Base-by-base conservation (phyloP, 23 tunicate genomes). In the Trididemnum nubilum region DNA sequence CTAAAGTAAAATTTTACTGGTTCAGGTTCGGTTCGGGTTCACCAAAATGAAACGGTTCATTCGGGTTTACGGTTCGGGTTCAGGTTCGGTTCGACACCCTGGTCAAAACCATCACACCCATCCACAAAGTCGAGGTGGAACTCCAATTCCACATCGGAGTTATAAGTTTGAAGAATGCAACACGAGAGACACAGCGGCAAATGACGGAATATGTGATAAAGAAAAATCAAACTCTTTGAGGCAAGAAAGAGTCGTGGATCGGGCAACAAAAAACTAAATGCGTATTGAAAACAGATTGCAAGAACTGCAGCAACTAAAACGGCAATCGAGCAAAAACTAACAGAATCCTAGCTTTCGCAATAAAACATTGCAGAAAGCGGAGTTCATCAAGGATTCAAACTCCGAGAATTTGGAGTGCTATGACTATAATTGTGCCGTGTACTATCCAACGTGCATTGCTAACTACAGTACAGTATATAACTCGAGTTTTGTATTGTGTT, bases 201-300 rank as follows among this genome's bases (percentile, higher is more conserved):
- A 66, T 52, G 52, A 71, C 50, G 78, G 86, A 3, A 38, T 51
- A 4, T 26, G 23, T 3, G 24, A 34, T 1, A 64, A 63, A 1
- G 26, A 18, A 2, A 66, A 36, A 31, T 19, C 79, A 39, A 15
- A 44, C 79, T 33, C 26, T 44, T 25, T 22, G 72, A 32, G 24
- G 63, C 61, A 35, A 21, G 33, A 57, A 24, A 30, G 34, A 7
- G 32, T 27, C 2, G 31, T 52, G 21, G 77, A 70, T 3, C 58
- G 75, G 25, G 79, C 84, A 60, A 34, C 19, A 19, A 49, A 33
- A 51, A 85, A 85, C 39, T 52, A 83, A 23, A 36, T 38, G 12
- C 63, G 71, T 36, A 70, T 85, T 52, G 90, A 85, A 51, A 77
- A 71, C 24, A 51, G 90, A 58, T 69, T 85, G 83, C 71, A 83